These are phyloP conservation scores for Drosophila carrolli DNA, from an alignment of 1,140 invertebrate genomes.

Conservation along the genomic window DNA sequence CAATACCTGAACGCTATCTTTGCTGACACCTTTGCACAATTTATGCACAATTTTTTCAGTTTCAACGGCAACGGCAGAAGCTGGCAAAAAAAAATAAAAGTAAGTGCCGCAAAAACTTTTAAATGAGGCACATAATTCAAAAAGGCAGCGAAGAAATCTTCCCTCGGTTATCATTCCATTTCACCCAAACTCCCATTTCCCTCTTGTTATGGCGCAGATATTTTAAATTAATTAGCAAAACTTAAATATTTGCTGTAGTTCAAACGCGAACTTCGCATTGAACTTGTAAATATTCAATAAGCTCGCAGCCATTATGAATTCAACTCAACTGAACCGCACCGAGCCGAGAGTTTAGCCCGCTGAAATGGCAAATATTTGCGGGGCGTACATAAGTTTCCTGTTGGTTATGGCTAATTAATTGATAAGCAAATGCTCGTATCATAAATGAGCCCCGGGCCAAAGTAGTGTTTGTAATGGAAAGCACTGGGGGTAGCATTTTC, in stretches of 20 bases:
- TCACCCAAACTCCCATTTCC: not conserved
- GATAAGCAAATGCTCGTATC: conserved; percentile 75
- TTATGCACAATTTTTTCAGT: conserved; percentile 65
- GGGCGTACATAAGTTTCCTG: conserved; percentile 60
- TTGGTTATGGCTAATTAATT: conserved; percentile 81
- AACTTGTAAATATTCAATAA: conserved; percentile 74
- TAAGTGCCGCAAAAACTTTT: conserved; percentile 70
- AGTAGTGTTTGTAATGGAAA: conserved; percentile 29
- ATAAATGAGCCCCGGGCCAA: conserved; percentile 40
- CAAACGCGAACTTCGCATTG: conserved; percentile 74
- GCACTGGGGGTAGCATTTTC: conserved; percentile 2
- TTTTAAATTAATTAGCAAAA: conserved; percentile 78
- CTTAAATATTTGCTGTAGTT: conserved; percentile 78
- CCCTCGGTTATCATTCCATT: conserved; percentile 9
- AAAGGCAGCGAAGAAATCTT: conserved; percentile 53
- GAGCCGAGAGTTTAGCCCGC: conserved; percentile 18
- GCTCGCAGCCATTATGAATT: conserved; percentile 29
- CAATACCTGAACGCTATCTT: conserved; percentile 58
- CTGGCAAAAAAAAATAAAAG: conserved; percentile 45
- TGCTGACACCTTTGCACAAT: conserved; percentile 75
- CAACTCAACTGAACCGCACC: conserved; percentile 22
- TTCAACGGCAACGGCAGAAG: conserved; percentile 17
- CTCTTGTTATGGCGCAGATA: conserved; percentile 44
- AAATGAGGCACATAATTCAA: conserved; percentile 79
- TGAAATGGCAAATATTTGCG: conserved; percentile 66